A percentile compares a stretch with the other conserved stretches of the same genome.
phyloP scores from a whole-genome alignment of 1,140 invertebrate genomes.

The Agrilus planipennis region DNA sequence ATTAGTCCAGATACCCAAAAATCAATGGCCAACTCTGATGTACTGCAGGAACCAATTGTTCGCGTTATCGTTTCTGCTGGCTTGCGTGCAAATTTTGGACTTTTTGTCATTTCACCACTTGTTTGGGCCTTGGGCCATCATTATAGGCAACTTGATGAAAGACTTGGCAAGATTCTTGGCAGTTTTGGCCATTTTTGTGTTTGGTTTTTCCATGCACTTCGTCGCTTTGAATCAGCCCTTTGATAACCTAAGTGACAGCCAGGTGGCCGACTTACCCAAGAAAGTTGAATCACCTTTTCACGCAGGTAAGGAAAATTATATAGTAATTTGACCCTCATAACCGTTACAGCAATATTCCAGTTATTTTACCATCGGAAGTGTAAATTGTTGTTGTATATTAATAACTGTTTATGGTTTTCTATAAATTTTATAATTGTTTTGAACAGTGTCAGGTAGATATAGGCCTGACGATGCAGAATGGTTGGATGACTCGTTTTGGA shows the following conservation, averaged over 20 bases:
- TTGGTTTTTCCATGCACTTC: slow-evolving; percentile 97
- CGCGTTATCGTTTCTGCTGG: slow-evolving; percentile 83
- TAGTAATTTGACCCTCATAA: too few species aligned
- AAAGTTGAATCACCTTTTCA: too few species aligned
- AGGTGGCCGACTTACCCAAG: slow-evolving; percentile 28
- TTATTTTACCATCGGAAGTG: too few species aligned
- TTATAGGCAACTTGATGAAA: slow-evolving; percentile 81
- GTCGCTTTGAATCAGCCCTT: slow-evolving; percentile 92
- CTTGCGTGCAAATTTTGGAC: slow-evolving; percentile 94
- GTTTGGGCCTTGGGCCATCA: slow-evolving; percentile 96
- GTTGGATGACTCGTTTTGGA: too few species aligned
- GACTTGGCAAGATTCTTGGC: slow-evolving; percentile 91
- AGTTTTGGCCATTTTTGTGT: slow-evolving; percentile 93
- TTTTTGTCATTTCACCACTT: slow-evolving; percentile 96
- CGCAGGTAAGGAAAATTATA: too few species aligned
- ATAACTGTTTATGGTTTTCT: too few species aligned
- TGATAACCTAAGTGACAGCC: slow-evolving; percentile 44
- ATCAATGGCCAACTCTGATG: slow-evolving; percentile 69
- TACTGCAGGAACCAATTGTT: slow-evolving; percentile 95
- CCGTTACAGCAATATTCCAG: too few species aligned
- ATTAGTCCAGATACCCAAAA: slow-evolving; percentile 47
- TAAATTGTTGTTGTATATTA: too few species aligned
- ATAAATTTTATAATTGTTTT: too few species aligned
- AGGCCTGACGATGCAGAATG: too few species aligned
- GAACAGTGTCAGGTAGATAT: too few species aligned